phyloP scores from a whole-genome alignment of 2,888 invertebrate genomes.

The Philopedon plagiatum region DNA sequence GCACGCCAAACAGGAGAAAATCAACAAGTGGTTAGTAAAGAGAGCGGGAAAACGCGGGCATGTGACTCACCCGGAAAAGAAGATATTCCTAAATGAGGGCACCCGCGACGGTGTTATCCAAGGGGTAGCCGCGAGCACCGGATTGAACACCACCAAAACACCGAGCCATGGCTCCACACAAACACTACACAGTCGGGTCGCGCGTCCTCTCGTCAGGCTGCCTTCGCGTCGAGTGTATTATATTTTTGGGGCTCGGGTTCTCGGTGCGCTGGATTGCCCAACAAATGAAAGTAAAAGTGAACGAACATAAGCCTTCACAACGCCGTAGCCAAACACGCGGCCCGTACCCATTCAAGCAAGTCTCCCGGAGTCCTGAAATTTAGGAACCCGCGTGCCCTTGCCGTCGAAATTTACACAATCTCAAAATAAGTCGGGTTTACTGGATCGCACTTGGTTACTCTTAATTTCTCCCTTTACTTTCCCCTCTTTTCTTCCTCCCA shows the following conservation, averaged over 20 bases:
- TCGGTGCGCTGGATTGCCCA: conserved; percentile 67
- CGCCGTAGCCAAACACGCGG: conserved; percentile 53
- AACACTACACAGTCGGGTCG: conserved; percentile 58
- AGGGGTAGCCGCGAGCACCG: conserved; percentile 64
- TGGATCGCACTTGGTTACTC: conserved; percentile 66
- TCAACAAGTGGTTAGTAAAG: conserved; percentile 47
- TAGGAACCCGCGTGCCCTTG: conserved; percentile 41
- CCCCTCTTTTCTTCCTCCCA: conserved; percentile 68
- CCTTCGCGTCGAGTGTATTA: conserved; percentile 66
- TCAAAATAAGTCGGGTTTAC: conserved; percentile 64
- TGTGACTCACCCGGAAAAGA: conserved; percentile 62
- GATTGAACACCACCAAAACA: conserved; percentile 61
- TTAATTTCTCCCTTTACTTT: conserved; percentile 71
- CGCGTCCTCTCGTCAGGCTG: conserved; percentile 52
- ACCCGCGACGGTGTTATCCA: conserved; percentile 63
- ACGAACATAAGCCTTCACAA: conserved; percentile 63
- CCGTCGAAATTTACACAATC: conserved; percentile 59
- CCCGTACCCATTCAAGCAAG: conserved; percentile 57
- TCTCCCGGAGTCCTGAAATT: conserved; percentile 57
- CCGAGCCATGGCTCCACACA: conserved; percentile 64
- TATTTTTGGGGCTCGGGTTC: conserved; percentile 69
- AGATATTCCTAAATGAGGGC: conserved; percentile 63
- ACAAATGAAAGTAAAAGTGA: conserved; percentile 71
- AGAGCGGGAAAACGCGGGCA: conserved; percentile 57
- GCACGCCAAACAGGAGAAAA: conserved; percentile 38